phyloP scores from a whole-genome alignment of 2,888 invertebrate genomes.

The Spisula subtruncata region DNA sequence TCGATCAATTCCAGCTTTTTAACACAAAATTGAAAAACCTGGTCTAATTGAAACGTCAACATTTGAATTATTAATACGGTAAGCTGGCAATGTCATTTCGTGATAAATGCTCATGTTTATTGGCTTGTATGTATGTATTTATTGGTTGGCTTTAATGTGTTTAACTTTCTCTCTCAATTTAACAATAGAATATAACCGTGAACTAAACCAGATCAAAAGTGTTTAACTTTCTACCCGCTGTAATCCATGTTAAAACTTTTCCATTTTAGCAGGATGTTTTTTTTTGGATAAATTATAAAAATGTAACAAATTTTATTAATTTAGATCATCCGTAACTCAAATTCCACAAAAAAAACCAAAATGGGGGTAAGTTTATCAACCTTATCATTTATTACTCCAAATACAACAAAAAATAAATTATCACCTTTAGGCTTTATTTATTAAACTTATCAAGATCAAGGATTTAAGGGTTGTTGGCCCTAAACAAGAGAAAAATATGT shows the following conservation, averaged over 20 bases:
- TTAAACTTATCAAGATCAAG: too few relatives aligned
- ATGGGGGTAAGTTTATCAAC: too few relatives aligned
- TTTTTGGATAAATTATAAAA: not conserved
- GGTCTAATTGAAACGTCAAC: not conserved
- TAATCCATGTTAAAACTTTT: not conserved
- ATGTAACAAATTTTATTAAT: too few relatives aligned
- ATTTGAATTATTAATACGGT: slow-evolving; percentile 20
- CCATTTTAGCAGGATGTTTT: not conserved
- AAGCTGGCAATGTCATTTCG: slow-evolving; percentile 23
- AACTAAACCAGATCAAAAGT: not conserved
- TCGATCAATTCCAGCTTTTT: not conserved
- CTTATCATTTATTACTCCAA: too few relatives aligned
- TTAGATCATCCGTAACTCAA: too few relatives aligned
- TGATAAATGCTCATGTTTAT: slow-evolving; percentile 39
- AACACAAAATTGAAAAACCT: not conserved
- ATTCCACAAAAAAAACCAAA: too few relatives aligned
- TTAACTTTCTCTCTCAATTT: not conserved
- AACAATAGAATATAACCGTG: not conserved
- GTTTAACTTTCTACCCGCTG: not conserved
- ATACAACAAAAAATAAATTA: too few relatives aligned
- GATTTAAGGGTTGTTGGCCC: too few relatives aligned
- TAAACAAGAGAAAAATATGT: too few relatives aligned
- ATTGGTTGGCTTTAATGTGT: not conserved
- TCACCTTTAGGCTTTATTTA: too few relatives aligned
- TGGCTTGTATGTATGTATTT: not conserved